Evolutionary conservation across 2,888 invertebrate species (phyloP).

Genomic region (Terebella lapidaria): DNA sequence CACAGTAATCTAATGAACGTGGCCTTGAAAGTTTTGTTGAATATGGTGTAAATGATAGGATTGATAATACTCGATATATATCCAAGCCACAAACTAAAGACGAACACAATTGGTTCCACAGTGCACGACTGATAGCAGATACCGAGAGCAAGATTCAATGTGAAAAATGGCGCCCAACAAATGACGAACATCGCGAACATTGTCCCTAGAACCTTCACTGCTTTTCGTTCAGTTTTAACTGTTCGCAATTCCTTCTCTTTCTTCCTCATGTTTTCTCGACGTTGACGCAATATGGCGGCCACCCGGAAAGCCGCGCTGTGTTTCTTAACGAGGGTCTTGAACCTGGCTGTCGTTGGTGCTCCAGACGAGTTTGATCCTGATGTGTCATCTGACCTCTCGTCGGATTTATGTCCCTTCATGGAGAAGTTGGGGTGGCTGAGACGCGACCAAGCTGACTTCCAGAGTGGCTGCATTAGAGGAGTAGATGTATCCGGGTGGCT

Average conservation of each 20-base stretch:
- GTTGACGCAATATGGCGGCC: conserved; percentile 38
- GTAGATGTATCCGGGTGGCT: background rate
- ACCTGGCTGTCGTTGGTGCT: no score
- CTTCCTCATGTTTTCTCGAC: conserved; percentile 28
- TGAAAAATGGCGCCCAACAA: conserved; percentile 53
- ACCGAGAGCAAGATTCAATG: conserved; percentile 67
- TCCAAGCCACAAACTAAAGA: conserved; percentile 52
- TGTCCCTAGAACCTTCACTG: conserved; percentile 68
- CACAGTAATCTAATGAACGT: conserved; percentile 45
- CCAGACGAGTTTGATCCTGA: no score
- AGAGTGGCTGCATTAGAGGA: background rate
- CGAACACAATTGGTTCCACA: conserved; percentile 56
- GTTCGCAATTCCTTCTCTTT: conserved; percentile 48
- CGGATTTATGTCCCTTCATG: background rate
- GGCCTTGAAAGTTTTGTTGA: conserved; percentile 49
- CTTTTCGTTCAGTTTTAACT: conserved; percentile 85
- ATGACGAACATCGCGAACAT: conserved; percentile 51
- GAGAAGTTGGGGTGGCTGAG: background rate
- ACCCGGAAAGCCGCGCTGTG: conserved; percentile 44
- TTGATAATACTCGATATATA: conserved; percentile 50
- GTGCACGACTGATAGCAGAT: conserved; percentile 66
- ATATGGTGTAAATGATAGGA: conserved; percentile 53
- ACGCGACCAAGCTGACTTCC: background rate
- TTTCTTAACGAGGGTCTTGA: conserved; percentile 37
- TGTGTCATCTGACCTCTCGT: background rate